Evolutionary conservation across 2,113 vertebrate genomes (phyloP).

Genomic region (Connochaetes taurinus): DNA sequence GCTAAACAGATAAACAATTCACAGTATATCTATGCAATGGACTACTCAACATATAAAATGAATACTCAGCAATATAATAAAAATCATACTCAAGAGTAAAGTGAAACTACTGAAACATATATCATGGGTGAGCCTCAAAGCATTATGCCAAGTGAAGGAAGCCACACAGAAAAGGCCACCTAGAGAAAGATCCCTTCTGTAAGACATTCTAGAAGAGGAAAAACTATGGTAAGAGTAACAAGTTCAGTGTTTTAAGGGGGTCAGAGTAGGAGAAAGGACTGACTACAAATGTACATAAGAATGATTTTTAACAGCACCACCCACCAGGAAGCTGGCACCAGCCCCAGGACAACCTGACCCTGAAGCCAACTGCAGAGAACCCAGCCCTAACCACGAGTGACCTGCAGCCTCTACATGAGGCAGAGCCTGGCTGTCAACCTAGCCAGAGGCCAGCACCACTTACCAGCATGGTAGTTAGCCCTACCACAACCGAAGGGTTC

Average conservation of each 20-base stretch:
- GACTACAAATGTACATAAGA: neutral
- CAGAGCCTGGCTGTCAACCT: neutral
- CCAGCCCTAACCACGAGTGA: neutral
- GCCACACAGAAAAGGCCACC: neutral
- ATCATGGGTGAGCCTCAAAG: neutral
- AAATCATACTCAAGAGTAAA: neutral
- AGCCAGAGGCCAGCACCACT: neutral
- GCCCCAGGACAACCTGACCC: neutral
- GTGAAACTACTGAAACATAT: neutral
- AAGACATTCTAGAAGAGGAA: neutral
- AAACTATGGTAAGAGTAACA: neutral
- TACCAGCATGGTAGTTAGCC: neutral
- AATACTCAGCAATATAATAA: neutral
- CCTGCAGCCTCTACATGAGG: neutral
- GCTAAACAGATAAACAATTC: neutral
- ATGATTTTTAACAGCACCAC: neutral
- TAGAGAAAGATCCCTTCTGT: neutral
- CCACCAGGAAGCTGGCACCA: neutral
- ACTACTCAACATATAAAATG: neutral
- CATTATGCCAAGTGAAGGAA: neutral
- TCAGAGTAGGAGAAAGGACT: neutral
- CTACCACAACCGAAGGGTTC: neutral
- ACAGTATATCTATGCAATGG: neutral
- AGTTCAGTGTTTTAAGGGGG: neutral
- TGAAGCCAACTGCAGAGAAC: neutral